Percentiles rank a stretch among this genome's conserved stretches.
Evolutionary conservation across 2,888 invertebrate species (phyloP).

Genomic region (Drosophila fulvimacula): DNA sequence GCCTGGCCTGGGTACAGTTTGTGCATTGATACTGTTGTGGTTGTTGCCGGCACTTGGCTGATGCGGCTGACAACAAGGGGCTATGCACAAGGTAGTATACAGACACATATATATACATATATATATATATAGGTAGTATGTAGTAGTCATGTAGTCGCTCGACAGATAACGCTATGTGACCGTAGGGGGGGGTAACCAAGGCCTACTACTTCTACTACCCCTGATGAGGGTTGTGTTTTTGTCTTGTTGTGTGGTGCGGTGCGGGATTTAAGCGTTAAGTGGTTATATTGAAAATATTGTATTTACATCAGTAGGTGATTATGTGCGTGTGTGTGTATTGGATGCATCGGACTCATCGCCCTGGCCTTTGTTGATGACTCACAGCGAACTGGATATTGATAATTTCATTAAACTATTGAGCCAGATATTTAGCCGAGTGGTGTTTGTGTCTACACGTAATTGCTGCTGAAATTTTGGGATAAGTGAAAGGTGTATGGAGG

Average conservation of each 20-base stretch:
- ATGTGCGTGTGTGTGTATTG: constrained; percentile 45
- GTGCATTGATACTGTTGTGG: constrained; percentile 83
- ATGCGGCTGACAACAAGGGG: constrained; percentile 60
- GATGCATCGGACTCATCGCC: constrained; percentile 26
- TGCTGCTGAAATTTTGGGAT: constrained; percentile 59
- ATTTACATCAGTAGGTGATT: constrained; percentile 81
- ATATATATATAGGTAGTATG: constrained; percentile 3
- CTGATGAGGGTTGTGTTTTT: constrained; percentile 61
- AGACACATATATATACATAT: background rate
- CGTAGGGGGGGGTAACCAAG: constrained; percentile 29
- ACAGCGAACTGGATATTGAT: constrained; percentile 69
- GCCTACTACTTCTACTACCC: constrained; percentile 42
- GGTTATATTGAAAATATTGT: constrained; percentile 82
- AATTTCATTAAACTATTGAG: constrained; percentile 80
- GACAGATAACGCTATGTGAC: constrained; percentile 38
- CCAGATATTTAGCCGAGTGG: constrained; percentile 57
- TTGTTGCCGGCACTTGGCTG: constrained; percentile 72
- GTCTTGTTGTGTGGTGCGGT: constrained; percentile 46
- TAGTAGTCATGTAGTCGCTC: constrained; percentile 37
- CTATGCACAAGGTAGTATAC: constrained; percentile 41
- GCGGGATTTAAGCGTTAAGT: constrained; percentile 81
- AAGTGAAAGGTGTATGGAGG: constrained; percentile 66
- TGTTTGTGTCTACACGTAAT: constrained; percentile 67
- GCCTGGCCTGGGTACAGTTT: constrained; percentile 78
- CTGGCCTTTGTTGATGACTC: constrained; percentile 60